These are phyloP conservation scores for Heterotilapia buettikoferi DNA, from an alignment of 2,113 vertebrate genomes.

Conservation along the genomic window DNA sequence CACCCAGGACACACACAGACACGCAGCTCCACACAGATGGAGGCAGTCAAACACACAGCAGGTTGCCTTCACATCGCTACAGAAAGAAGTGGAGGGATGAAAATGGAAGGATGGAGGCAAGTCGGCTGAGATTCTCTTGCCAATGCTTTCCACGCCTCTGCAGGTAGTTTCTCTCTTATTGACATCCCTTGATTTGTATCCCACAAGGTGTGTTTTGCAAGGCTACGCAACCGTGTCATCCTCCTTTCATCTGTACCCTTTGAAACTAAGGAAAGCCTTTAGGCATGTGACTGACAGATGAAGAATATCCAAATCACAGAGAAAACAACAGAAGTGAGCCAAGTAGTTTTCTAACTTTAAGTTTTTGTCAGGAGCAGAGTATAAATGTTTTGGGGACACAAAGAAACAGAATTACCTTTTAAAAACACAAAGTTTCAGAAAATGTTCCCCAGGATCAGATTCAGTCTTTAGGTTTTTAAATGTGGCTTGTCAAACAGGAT, in stretches of 20 bases:
- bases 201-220: slow-evolving; percentile 25
- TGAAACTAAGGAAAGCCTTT: slow-evolving; percentile 37
- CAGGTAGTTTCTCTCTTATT: slow-evolving; percentile 28
- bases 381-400: background rate
- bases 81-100: slow-evolving; percentile 27
- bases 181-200: slow-evolving; percentile 37
- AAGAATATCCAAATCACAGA: background rate
- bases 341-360: background rate
- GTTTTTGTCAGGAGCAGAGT: background rate
- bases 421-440: background rate
- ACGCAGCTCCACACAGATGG: slow-evolving; percentile 1
- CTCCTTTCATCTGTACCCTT: slow-evolving; percentile 32
- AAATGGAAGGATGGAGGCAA: slow-evolving; percentile 17
- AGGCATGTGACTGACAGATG: slow-evolving; percentile 18
- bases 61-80: slow-evolving; percentile 41
- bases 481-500: background rate
- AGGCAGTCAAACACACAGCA: slow-evolving; percentile 57
- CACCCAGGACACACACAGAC: background rate
- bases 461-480: background rate
- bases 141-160: slow-evolving; percentile 3
- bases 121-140: background rate
- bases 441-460: background rate
- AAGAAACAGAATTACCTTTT: background rate
- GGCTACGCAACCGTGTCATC: slow-evolving; percentile 24
- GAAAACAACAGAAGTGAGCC: background rate